phyloP scores from a whole-genome alignment of 92 coral and sea anemone species.

The Micromussa lordhowensis region DNA sequence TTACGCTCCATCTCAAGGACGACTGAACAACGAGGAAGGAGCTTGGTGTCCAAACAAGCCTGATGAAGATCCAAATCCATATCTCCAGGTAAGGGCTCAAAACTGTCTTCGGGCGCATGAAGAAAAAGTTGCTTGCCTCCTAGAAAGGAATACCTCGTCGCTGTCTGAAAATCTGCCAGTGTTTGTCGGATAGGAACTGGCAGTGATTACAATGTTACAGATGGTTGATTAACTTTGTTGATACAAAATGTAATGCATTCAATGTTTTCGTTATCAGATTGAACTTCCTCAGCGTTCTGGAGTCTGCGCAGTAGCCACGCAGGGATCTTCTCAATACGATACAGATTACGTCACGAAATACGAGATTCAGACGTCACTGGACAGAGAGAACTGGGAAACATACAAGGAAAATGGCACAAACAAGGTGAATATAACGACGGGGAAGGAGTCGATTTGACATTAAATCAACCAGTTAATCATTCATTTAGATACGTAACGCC shows the following conservation, averaged over 20 bases:
- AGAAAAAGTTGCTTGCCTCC: not conserved
- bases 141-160: not conserved
- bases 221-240: not conserved
- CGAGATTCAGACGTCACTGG: constrained; percentile 48
- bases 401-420: constrained; percentile 45
- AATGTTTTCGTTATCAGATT: not conserved
- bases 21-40: constrained; percentile 45
- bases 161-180: not conserved
- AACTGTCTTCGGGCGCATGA: not conserved
- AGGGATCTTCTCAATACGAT: constrained; percentile 43
- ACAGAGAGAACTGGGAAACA: constrained; percentile 40
- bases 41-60: constrained; percentile 34
- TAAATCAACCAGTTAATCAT: too few relatives aligned
- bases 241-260: not conserved
- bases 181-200: too few relatives aligned
- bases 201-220: too few relatives aligned
- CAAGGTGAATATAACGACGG: constrained; percentile 14
- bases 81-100: constrained; percentile 38
- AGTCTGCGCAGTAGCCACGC: constrained; percentile 63
- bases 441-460: too few relatives aligned
- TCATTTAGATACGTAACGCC: too few relatives aligned
- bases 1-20: constrained; percentile 42
- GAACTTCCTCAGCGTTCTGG: constrained; percentile 40
- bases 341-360: constrained; percentile 44
- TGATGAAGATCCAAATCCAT: constrained; percentile 40